Percentiles rank a stretch among this genome's conserved stretches.
Conservation (phyloP, 1,140 invertebrate genomes). For the Harpegnathos saltator region DNA sequence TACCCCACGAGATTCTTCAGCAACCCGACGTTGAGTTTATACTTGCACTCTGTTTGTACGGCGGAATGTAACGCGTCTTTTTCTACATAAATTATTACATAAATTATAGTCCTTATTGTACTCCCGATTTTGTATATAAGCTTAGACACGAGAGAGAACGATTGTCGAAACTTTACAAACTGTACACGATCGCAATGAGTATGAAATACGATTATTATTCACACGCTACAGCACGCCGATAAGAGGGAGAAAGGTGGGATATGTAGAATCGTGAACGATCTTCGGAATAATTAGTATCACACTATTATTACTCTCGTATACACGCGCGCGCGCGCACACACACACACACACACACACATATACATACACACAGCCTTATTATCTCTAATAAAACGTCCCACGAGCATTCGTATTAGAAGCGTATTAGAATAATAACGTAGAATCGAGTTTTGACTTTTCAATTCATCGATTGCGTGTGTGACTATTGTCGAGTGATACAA, state of each 20-base stretch:
- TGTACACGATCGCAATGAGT: conserved; percentile 34
- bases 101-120: conserved; percentile 37
- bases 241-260: too few relatives aligned
- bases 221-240: conserved; percentile 2
- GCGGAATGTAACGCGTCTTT: conserved; percentile 10
- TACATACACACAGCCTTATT: too few relatives aligned
- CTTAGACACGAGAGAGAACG: background rate
- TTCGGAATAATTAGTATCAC: too few relatives aligned
- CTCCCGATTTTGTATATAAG: conserved; percentile 54
- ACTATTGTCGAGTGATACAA: background rate
- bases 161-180: conserved; percentile 33
- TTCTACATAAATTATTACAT: conserved; percentile 50
- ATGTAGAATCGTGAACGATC: too few relatives aligned
- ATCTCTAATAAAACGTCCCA: background rate
- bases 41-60: conserved; percentile 17
- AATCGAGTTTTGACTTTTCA: conserved; percentile 4
- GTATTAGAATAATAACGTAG: background rate
- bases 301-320: too few relatives aligned
- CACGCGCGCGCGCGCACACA: too few relatives aligned
- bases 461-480: background rate
- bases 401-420: conserved; percentile 5
- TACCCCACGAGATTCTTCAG: background rate
- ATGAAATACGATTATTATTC: conserved; percentile 1
- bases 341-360: too few relatives aligned
- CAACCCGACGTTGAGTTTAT: conserved; percentile 27